phyloP scores from a whole-genome alignment of 92 coral and sea anemone species.

The Parazoanthus swiftii region DNA sequence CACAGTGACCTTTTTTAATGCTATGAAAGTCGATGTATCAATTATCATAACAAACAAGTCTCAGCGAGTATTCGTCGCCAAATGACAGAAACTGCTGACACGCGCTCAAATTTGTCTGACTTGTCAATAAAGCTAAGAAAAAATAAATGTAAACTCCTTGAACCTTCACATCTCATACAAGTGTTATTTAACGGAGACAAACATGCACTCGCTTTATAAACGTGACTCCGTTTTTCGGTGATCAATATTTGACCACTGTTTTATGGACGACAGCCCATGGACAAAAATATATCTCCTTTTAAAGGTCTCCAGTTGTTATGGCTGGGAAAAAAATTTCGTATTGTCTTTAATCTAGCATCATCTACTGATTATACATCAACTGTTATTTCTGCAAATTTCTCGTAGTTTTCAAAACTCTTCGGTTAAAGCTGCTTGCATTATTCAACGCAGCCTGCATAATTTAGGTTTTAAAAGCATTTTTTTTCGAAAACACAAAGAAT shows the following conservation, averaged over 20 bases:
- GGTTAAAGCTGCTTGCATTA: no score
- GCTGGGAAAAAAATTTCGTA: background rate
- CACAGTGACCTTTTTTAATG: background rate
- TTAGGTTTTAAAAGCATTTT: no score
- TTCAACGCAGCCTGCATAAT: background rate
- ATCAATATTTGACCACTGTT: background rate
- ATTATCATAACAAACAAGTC: constrained; percentile 22
- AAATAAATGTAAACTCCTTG: background rate
- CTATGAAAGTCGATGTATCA: background rate
- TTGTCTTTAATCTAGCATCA: no score
- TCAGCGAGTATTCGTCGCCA: background rate
- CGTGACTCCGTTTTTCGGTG: background rate
- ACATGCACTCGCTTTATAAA: no score
- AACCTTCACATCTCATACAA: no score
- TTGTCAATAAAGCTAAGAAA: background rate
- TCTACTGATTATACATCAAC: no score
- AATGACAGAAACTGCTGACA: background rate
- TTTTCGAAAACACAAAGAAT: no score
- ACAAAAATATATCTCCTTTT: background rate
- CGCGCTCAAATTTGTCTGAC: background rate
- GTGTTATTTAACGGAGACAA: no score
- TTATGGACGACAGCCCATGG: background rate
- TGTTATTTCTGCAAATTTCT: background rate
- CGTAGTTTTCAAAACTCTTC: background rate
- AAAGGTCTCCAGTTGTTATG: background rate